Evolutionary conservation across 2,113 vertebrate species (phyloP), one percentile per base, ranked within the genome.

Genomic region (Rhagologus leucostigma): DNA sequence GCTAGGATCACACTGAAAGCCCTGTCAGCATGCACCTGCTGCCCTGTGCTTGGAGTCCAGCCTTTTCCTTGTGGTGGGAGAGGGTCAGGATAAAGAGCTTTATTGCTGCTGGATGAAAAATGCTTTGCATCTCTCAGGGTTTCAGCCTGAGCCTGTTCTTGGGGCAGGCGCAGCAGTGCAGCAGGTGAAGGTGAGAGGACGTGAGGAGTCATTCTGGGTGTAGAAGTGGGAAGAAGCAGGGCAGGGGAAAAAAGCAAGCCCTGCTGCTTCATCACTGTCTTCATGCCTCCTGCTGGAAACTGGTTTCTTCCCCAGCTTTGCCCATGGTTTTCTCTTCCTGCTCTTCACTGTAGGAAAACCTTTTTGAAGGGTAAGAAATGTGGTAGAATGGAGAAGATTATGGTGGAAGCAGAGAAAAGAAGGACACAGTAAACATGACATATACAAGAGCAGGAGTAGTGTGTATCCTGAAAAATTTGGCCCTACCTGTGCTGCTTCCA

Each of bases 191-290:
- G 35, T 59, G 68, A 85, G 50, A 27, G 35, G 52, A 64, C 5
- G 9, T 90, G 55, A 52, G 11, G 5, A 19, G 67, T 69, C 18
- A 10, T 67, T 87, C 27, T 71, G 52, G 33, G 49, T 65, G 17
- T 60, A 49, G 13, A 47, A 55, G n/a, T 75, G 27, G 65, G 77
- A 79, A 42, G 82, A 71, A 67, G 10, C 11, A 3, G 6, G 4
- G 2, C 0, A n/a, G 1, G 4, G 7, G 2, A 2, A 4, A 10
- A 30, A 37, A 21, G 7, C 20, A 82, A 56, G 11, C 7, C 33
- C 29, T 71, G 24, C n/a, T 89, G 35, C 32, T 80, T 73, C 22
- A 33, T 88, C 46, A 10, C 32, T 67, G n/a, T 65, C 20, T 81
- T 78, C 21, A 3, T 69, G 55, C 11, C 33, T 73, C 12, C 18